Evolutionary conservation across 2,888 invertebrate genomes (phyloP), one percentile per base, ranked within the genome.

Genomic region (Halictus ligatus): DNA sequence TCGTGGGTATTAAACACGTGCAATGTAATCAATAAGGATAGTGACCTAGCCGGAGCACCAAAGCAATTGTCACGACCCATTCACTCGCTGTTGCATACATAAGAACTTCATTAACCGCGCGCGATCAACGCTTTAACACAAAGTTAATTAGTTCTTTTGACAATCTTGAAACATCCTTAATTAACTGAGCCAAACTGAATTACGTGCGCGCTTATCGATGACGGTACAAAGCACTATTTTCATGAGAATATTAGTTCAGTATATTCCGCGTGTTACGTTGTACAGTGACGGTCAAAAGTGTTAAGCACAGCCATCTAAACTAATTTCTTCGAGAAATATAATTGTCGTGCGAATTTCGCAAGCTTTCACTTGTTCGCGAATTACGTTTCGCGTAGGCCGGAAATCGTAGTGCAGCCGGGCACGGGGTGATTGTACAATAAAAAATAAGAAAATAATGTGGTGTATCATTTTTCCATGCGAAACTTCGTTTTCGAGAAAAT

Each of bases 61-160:
- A 35, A 67, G 67, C 67, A 35, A 67, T 67, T 67, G 67, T 67
- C 35, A 67, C 67, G 21, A 35, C 67, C 21, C 67, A 67, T 67
- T 35, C 67, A 40, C 64, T 64, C 29, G 18, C 10, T 35, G 21
- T 10, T 67, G 21, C 21, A 58, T 10, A 54, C 54, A 35, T 67
- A 67, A 67, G 18, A 67, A 67, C 29, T 35, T 35, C 29, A 35
- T 67, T 67, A 29, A 67, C 29, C 18, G 29, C 18, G 29, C 18
- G 6, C 8, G 18, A 67, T 67, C 29, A 67, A 67, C 29, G 29
- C 67, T 67, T 18, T 35, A 67, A 29, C 3, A 35, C 18, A 18
- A 18, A 18, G 67, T 18, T 67, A 35, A 67, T 67, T 67, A 67
- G 67, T 18, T 15, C 35, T 67, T 35, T 67, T 35, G 35, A 67